Evolutionary conservation across 1,140 invertebrate genomes (phyloP), one percentile per base, ranked within the genome.

Genomic region (Caenorhabditis tropicalis): DNA sequence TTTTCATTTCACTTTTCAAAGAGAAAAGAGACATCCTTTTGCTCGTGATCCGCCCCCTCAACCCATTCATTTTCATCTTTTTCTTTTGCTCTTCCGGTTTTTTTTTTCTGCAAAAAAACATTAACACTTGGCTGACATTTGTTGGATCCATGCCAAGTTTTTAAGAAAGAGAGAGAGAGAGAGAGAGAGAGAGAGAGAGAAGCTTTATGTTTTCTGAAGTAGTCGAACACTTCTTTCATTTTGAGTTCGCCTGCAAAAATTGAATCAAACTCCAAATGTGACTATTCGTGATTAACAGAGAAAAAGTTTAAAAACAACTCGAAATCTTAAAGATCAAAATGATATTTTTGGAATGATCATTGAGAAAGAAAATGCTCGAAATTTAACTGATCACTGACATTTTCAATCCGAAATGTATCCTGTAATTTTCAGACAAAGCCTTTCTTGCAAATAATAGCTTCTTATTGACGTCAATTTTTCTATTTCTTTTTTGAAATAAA

Each of bases 1-100:
- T 74, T 74, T 74, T 74, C 65, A 74, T 74, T 74, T 74, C 65
- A 74, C 65, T 74, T 29, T 74, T 65, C 15, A 33, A 65, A 65
- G 27, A 58, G 27, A 58, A 58, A 58, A 31, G 65, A 43, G 65
- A 74, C 33, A 74, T 74, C 58, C 27, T 58, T 58, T 16, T 31
- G 6, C 65, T 74, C n/a, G 65, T 74, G 65, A 74, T 43, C 65
- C 65, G 65, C 65, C 65, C 65, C 65, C 65, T 43, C 65, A 74
- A 74, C 65, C 65, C 65, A 74, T 74, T 74, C 65, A 74, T 43
- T 74, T 39, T 74, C 27, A 5, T 51, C 48, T 56, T n/a, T 56
- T 56, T 27, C 43, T 15, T 74, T 43, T 9, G 36, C 43, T 36
- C 24, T 43, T 36, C 65, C 36, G 65, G 24, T 74, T 43, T 65